Evolutionary conservation across 2,797 vertebrate genomes (phyloP).

Genomic region (Phataginus tricuspis): DNA sequence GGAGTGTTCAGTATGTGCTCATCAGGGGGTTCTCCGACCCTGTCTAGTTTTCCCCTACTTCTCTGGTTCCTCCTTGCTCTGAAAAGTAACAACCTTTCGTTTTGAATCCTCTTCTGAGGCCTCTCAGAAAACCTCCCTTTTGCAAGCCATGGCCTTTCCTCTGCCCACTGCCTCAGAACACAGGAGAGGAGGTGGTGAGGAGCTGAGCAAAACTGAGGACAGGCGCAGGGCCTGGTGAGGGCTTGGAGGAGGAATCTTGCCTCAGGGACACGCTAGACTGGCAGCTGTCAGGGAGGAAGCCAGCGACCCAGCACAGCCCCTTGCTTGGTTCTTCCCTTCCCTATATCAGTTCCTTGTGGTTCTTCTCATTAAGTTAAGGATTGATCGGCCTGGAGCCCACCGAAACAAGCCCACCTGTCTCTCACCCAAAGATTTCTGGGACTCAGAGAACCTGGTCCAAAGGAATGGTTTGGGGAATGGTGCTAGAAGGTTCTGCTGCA

Average conservation of each 20-base stretch:
- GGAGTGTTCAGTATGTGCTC: background rate
- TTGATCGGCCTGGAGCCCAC: background rate
- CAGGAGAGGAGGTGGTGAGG: background rate
- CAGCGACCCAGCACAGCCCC: background rate
- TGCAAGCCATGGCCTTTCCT: background rate
- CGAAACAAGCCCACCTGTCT: background rate
- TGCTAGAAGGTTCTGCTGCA: background rate
- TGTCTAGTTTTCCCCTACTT: background rate
- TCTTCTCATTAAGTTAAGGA: background rate
- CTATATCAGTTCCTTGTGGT: background rate
- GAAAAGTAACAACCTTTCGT: background rate
- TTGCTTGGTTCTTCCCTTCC: background rate
- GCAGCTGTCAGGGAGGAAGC: background rate
- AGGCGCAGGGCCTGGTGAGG: background rate
- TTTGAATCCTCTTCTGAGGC: background rate
- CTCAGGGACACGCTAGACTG: background rate
- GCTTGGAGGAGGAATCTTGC: background rate
- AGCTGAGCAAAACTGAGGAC: background rate
- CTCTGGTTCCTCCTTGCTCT: background rate
- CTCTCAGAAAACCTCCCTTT: background rate
- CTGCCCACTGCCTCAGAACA: background rate
- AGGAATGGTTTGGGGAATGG: background rate
- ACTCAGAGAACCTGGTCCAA: background rate
- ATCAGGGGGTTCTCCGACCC: background rate
- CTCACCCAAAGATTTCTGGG: slow-evolving; percentile 28